Base-by-base conservation (phyloP, 53 echinoderm and acorn worm genomes). In the Apostichopus leukothele region DNA sequence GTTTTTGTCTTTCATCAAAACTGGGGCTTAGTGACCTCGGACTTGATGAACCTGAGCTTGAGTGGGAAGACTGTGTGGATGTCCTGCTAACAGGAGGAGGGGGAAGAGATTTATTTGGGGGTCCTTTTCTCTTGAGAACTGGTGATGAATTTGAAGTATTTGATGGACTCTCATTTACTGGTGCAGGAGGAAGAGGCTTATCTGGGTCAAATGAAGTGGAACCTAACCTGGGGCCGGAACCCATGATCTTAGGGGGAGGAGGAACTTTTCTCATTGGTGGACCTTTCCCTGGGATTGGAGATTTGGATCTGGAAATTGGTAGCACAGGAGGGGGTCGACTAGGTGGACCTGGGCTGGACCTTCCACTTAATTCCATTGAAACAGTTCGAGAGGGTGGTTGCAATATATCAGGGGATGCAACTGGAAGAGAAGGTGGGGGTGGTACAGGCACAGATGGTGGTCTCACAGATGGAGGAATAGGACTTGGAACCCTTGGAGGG, bases 171-270 rank as follows among this genome's bases (percentile, higher is more conserved):
- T 86, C 73, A 18, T 20, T n/a, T 86, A 25, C 9, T 5, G 92
- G 90, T 50, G 88, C 74, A 12, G 84, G 53, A 19, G 93, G 93
- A 23, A 90, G 18, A 23, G 90, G 76, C 73, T 75, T 83, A 54
- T 84, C 85, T 53, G 90, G 84, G 76, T 60, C 22, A 53, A 87
- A 87, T 74, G 11, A 18, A 75, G 20, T 53, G 11, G 68, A 7
- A 6, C 75, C 18, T 53, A 55, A 67, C 16, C 20, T 81, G 16
- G 9, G 50, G 55, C 53, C 59, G 8, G 81, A 59, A 59, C 7
- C 55, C 21, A 5, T 53, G 7, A 21, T 59, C 20, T 53, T 53
- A 6, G 81, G 81, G 18, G 81, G 81, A 51, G 86, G 67, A 50
- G 67, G 67, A 14, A 71, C 5, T 50, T 86, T 60, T 60, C n/a